Base-by-base conservation (phyloP, 2,888 invertebrate genomes). In the Ophraella communa region DNA sequence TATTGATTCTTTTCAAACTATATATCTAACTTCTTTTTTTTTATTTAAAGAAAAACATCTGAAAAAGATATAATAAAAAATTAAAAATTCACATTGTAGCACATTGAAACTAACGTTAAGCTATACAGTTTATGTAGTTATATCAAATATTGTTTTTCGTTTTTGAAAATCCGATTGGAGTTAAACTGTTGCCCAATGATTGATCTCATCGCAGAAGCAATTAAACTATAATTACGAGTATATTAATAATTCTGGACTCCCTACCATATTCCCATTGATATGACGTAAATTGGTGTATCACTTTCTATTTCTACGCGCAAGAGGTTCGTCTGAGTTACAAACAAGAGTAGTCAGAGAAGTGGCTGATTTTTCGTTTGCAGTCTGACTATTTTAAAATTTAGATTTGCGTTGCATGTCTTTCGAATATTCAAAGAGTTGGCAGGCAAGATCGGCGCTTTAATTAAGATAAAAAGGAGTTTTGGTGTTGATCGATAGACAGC, bases 201-300 rank as follows among this genome's bases (percentile, higher is more conserved):
- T 55, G 55, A 62, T 55, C 61, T 44, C 55, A 14, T 44, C 17
- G 24, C 42, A 49, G 21, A 55, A 49, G 56, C 55, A 56, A 59
- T 64, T 60, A 59, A 39, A 42, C 54, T 59, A 33, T 59, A 64
- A 64, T 60, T 64, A 55, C 39, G 49, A 33, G 49, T 54, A 35
- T 64, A 64, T 64, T 55, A 64, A 64, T 64, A 64, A 55, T 54
- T 47, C 39, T 2, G 17, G 30, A 47, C 10, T 30, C n/a, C 33
- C 21, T 23, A n/a, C 30, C 44, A 24, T n/a, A n/a, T 27, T 51
- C 17, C 49, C 14, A 51, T 51, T 27, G 49, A 23, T 23, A n/a
- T 64, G 64, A 64, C 64, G 64, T 59, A 53, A 64, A 58, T 45
- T 35, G 27, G 54, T 54, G 54, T 51, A 27, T 54, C 54, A 39